A percentile compares a stretch with the other conserved stretches of the same genome.
Conservation (phyloP, 1,140 invertebrate genomes). For the Drosophila ironensis region DNA sequence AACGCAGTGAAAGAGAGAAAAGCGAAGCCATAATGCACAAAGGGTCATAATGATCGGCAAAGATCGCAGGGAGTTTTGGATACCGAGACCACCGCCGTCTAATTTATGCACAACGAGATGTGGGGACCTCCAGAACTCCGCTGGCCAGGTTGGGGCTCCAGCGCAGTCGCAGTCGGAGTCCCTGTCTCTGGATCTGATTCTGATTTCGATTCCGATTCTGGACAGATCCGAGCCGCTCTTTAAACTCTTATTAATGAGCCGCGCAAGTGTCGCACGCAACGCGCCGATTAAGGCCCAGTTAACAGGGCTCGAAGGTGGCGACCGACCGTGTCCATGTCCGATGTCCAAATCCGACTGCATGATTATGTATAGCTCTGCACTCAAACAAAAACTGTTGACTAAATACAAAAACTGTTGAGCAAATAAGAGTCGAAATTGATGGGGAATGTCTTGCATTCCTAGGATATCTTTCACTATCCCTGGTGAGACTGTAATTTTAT, state of each 20-base stretch:
- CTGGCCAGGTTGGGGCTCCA: constrained; percentile 12
- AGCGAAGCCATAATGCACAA: constrained; percentile 52
- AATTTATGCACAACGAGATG: constrained; percentile 72
- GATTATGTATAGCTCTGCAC: constrained; percentile 11
- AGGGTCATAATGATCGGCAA: constrained; percentile 69
- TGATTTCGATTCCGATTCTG: neutral
- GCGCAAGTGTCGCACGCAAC: constrained; percentile 77
- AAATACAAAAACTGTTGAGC: too few relatives aligned
- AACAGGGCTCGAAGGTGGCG: constrained; percentile 60
- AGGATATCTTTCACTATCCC: too few relatives aligned
- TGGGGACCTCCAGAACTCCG: constrained; percentile 18
- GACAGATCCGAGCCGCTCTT: constrained; percentile 28
- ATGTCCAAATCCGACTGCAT: constrained; percentile 18
- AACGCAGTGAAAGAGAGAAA: neutral
- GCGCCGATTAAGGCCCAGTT: constrained; percentile 76
- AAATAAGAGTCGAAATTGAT: too few relatives aligned
- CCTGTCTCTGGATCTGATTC: neutral
- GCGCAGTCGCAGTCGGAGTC: constrained; percentile 6
- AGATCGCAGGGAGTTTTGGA: constrained; percentile 37
- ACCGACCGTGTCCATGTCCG: constrained; percentile 34
- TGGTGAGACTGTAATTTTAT: neutral
- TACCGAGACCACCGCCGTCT: constrained; percentile 65
- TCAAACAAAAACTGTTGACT: too few relatives aligned
- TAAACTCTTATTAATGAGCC: constrained; percentile 78
- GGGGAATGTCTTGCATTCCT: neutral